A percentile compares a stretch with the other conserved stretches of the same genome.
These are phyloP conservation scores for Brachionus plicatilis DNA, from an alignment of 1,140 invertebrate species.

Conservation along the genomic window DNA sequence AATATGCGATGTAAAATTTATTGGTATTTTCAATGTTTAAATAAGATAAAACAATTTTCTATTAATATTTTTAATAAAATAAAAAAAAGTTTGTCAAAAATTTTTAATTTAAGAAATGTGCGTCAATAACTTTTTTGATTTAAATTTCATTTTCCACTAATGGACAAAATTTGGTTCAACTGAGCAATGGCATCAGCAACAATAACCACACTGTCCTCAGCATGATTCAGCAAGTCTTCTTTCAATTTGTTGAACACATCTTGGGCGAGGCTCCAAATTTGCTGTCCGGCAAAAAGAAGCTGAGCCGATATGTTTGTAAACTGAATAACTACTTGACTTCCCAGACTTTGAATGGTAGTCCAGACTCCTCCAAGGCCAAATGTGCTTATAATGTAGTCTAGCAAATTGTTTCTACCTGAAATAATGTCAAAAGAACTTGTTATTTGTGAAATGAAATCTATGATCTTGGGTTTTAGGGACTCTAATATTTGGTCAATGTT, in stretches of 20 bases:
- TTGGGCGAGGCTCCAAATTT: not conserved
- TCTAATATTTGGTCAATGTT: not conserved
- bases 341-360: not conserved
- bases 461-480: not conserved
- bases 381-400: not conserved
- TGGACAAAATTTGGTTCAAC: not conserved
- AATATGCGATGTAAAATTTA: not conserved
- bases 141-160: not conserved
- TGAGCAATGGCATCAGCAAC: constrained; percentile 6
- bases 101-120: not conserved
- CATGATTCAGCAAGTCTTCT: constrained; percentile 7
- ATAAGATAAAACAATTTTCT: not conserved
- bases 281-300: constrained; percentile 14
- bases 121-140: not conserved
- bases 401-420: not conserved
- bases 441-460: not conserved
- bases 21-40: not conserved
- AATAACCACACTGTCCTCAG: not conserved
- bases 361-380: constrained; percentile 9
- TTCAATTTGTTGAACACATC: not conserved
- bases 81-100: not conserved
- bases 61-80: not conserved
- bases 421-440: not conserved
- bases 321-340: not conserved
- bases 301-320: constrained; percentile 7